Conservation (phyloP, 92 coral and sea anemone species). For the Desmophyllum pertusum region DNA sequence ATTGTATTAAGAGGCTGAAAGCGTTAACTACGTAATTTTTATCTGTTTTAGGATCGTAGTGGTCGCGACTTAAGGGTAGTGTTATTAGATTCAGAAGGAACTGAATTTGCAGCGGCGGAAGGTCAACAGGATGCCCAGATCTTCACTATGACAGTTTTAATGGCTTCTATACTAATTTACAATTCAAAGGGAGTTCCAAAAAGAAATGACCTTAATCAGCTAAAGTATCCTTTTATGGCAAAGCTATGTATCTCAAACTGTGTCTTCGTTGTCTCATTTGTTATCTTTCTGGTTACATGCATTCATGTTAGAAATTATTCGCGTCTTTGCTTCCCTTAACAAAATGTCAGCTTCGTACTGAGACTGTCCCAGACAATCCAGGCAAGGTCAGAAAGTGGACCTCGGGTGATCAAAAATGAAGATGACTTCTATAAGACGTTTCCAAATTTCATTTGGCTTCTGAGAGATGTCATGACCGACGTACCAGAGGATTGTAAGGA, state of each 20-base stretch:
- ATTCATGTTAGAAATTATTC: too few species aligned
- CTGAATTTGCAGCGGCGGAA: slow-evolving; percentile 27
- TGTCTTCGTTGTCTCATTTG: too few species aligned
- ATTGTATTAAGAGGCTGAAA: too few species aligned
- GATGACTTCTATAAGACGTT: slow-evolving; percentile 18
- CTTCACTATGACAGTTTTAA: slow-evolving; percentile 62
- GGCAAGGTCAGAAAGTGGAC: background rate
- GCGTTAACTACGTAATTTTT: too few species aligned
- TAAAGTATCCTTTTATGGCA: slow-evolving; percentile 48
- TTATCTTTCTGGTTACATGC: too few species aligned
- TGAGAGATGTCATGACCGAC: slow-evolving; percentile 15
- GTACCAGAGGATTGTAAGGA: slow-evolving; percentile 16
- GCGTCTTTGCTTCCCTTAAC: background rate
- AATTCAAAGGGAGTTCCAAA: slow-evolving; percentile 68
- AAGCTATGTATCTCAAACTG: too few species aligned
- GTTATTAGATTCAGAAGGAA: slow-evolving; percentile 72
- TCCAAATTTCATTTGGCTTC: slow-evolving; percentile 34
- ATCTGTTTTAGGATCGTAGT: slow-evolving; percentile 25
- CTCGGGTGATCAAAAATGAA: background rate
- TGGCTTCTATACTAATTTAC: slow-evolving; percentile 71
- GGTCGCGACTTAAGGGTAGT: slow-evolving; percentile 59
- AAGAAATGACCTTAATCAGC: slow-evolving; percentile 30
- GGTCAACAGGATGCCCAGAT: slow-evolving; percentile 48
- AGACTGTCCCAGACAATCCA: slow-evolving; percentile 31
- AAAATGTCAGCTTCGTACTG: background rate